Percentiles rank a stretch among this genome's conserved stretches.
These are phyloP conservation scores for Lytechinus pictus DNA, from an alignment of 35 echinoderm and acorn worm genomes.

Conservation along the genomic window DNA sequence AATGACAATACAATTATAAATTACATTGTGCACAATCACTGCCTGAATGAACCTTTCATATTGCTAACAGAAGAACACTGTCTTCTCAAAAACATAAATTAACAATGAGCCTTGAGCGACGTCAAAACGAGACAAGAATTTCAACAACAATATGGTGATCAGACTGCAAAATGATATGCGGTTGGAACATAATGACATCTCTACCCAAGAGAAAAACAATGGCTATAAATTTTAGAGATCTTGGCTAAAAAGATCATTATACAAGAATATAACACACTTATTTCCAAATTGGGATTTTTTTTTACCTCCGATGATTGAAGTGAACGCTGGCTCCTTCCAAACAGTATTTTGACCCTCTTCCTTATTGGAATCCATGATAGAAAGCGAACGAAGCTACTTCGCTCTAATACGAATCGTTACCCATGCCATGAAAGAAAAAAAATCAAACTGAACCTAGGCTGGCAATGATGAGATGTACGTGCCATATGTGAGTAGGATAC, in stretches of 20 bases:
- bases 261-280: not conserved
- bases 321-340: conserved; percentile 30
- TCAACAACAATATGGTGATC: not conserved
- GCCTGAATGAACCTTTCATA: not conserved
- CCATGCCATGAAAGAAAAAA: not conserved
- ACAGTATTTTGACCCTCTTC: not conserved
- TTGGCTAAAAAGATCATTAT: not conserved
- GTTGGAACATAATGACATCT: not conserved
- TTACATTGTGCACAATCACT: not conserved
- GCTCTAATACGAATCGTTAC: not conserved
- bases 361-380: conserved; percentile 33
- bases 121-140: not conserved
- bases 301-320: conserved; percentile 44
- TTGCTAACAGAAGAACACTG: not conserved
- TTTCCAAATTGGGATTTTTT: not conserved
- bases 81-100: not conserved
- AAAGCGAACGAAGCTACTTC: not conserved
- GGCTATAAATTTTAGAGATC: not conserved
- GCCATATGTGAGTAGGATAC: not conserved
- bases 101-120: not conserved
- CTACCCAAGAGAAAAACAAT: not conserved
- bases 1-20: too few relatives aligned
- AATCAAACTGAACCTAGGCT: not conserved
- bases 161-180: not conserved
- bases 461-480: not conserved